These are phyloP conservation scores for Cerastoderma edule DNA, from an alignment of 2,888 invertebrate species.

Conservation along the genomic window DNA sequence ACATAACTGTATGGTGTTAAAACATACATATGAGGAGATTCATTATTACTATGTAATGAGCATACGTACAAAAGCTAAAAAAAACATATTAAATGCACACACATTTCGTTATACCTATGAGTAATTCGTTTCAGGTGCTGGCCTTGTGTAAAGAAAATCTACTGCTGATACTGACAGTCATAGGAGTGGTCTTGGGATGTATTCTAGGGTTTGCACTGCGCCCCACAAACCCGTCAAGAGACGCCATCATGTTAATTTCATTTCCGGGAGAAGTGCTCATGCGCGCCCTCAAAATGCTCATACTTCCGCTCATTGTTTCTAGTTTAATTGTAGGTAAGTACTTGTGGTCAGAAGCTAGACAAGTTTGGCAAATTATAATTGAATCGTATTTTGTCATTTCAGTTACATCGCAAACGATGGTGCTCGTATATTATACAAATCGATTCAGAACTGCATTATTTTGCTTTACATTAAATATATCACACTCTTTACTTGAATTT, in stretches of 20 bases:
- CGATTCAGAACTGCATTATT: no score
- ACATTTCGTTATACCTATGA: background rate
- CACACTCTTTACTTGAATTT: no score
- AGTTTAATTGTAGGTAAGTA: conserved; percentile 87
- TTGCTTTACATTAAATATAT: no score
- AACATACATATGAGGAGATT: background rate
- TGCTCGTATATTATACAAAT: no score
- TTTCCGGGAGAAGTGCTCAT: conserved; percentile 89
- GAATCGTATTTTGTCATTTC: no score
- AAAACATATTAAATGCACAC: background rate
- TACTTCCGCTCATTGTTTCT: conserved; percentile 88
- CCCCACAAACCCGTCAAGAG: conserved; percentile 84
- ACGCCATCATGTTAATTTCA: conserved; percentile 86
- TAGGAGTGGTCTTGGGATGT: conserved; percentile 87
- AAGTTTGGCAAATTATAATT: no score
- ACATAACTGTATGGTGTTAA: background rate
- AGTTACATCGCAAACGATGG: no score
- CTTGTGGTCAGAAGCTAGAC: background rate
- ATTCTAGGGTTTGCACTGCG: conserved; percentile 86
- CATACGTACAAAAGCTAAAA: background rate
- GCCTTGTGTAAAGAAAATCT: conserved; percentile 84
- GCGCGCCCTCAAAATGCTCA: conserved; percentile 89
- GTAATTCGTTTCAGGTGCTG: conserved; percentile 58
- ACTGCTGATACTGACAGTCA: conserved; percentile 87
- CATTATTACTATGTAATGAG: background rate